Evolutionary conservation across 2,113 vertebrate genomes (phyloP).

Genomic region (Tringa solitaria): DNA sequence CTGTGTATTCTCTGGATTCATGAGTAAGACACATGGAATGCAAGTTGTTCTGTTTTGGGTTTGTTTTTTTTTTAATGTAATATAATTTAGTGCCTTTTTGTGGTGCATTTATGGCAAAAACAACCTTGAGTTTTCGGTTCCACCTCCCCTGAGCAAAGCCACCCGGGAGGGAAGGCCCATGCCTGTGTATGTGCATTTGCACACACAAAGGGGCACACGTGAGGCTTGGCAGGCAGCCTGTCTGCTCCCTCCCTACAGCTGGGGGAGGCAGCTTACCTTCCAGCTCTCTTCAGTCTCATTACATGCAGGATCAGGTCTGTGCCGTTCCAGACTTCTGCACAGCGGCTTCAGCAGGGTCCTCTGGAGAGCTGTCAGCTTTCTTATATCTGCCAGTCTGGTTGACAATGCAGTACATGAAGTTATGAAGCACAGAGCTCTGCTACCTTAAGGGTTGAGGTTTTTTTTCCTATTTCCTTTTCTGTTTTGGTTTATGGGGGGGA

Average conservation of each 20-base stretch:
- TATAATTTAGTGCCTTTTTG: background rate
- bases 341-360: slow-evolving; percentile 33
- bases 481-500: background rate
- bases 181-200: background rate
- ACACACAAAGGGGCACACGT: accelerated
- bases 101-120: background rate
- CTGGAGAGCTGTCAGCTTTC: slow-evolving; percentile 69
- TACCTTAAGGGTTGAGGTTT: slow-evolving; percentile 7
- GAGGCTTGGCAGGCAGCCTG: slow-evolving; percentile 20
- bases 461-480: slow-evolving; percentile 1
- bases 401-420: slow-evolving; percentile 60
- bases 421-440: slow-evolving; percentile 53
- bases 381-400: slow-evolving; percentile 61
- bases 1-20: background rate
- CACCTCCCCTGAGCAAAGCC: background rate
- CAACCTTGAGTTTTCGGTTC: background rate
- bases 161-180: background rate
- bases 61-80: background rate
- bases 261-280: slow-evolving; percentile 7
- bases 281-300: slow-evolving; percentile 72
- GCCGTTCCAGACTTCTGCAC: slow-evolving; percentile 72
- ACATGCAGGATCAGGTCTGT: slow-evolving; percentile 72
- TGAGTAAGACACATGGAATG: background rate
- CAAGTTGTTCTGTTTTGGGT: background rate
- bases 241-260: slow-evolving; percentile 4